These are phyloP conservation scores for Discoglossus pictus DNA, from an alignment of 2,797 vertebrate species.

Conservation along the genomic window DNA sequence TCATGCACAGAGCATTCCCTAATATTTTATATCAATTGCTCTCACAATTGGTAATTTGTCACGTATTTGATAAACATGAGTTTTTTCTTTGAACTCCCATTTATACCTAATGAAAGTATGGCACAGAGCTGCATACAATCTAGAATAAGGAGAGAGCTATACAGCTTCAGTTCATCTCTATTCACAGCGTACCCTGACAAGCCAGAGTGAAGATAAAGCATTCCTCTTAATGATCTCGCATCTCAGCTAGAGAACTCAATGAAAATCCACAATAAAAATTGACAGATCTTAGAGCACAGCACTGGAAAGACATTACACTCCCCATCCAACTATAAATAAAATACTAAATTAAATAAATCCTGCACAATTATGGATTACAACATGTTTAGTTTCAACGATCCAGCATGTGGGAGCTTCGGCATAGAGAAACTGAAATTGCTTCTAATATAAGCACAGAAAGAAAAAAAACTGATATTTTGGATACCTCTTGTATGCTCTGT, in stretches of 20 bases:
- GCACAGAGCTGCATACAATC: too few species aligned
- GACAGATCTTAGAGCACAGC: conserved; percentile 63
- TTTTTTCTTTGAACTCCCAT: too few species aligned
- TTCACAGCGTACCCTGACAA: conserved; percentile 34
- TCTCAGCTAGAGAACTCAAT: conserved; percentile 69
- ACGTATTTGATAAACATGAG: too few species aligned
- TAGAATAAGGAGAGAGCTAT: too few species aligned
- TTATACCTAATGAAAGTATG: too few species aligned
- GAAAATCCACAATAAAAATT: conserved; percentile 76
- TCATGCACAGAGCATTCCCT: too few species aligned
- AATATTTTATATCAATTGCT: too few species aligned
- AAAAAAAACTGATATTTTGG: conserved; percentile 49
- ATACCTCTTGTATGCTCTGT: conserved; percentile 5
- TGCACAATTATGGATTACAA: conserved; percentile 76
- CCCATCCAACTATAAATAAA: conserved; percentile 74
- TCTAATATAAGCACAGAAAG: conserved; percentile 53
- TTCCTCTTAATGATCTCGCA: conserved; percentile 55
- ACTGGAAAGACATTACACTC: conserved; percentile 73
- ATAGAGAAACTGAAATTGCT: conserved; percentile 56
- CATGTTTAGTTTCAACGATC: conserved; percentile 72
- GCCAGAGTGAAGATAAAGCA: conserved; percentile 45
- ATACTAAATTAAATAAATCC: conserved; percentile 75
- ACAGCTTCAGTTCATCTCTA: conserved; percentile 39
- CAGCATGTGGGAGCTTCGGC: conserved; percentile 58
- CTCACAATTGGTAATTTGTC: too few species aligned